These are phyloP conservation scores for Forbesichthys papilliferus DNA, from an alignment of 2,113 vertebrate species.

Conservation along the genomic window DNA sequence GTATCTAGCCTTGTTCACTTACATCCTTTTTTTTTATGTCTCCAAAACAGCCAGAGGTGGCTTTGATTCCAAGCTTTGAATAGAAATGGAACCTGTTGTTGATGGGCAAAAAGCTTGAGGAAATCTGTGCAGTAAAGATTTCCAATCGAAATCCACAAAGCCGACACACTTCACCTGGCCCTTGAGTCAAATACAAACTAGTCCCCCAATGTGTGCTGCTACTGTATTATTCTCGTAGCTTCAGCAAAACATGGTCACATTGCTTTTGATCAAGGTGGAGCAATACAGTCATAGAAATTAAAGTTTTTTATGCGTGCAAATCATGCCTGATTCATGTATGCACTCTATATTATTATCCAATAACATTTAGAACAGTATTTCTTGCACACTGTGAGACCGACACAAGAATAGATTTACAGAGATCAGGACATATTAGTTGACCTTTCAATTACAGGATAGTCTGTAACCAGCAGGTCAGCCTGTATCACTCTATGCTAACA, in stretches of 20 bases:
- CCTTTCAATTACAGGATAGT: background rate
- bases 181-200: slow-evolving; percentile 45
- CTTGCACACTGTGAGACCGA: too few species aligned
- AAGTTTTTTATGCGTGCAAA: too few species aligned
- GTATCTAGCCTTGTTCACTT: slow-evolving; percentile 10
- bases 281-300: too few species aligned
- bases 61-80: slow-evolving; percentile 21
- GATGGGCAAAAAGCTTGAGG: slow-evolving; percentile 57
- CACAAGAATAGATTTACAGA: too few species aligned
- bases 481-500: background rate
- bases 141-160: slow-evolving; percentile 66
- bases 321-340: too few species aligned
- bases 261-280: too few species aligned
- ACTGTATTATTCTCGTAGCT: slow-evolving; percentile 4
- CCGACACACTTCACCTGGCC: slow-evolving; percentile 53
- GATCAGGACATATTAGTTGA: background rate
- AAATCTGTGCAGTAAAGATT: slow-evolving; percentile 67
- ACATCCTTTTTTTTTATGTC: slow-evolving; percentile 15
- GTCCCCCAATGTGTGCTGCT: slow-evolving; percentile 20
- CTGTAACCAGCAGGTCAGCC: background rate
- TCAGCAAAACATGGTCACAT: too few species aligned
- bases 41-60: slow-evolving; percentile 25
- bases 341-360: too few species aligned
- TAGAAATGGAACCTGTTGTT: slow-evolving; percentile 40
- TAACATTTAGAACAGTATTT: too few species aligned